A percentile compares a stretch with the other conserved stretches of the same genome.
phyloP scores from a whole-genome alignment of 2,797 vertebrate species.

The Rhynchotus rufescens region DNA sequence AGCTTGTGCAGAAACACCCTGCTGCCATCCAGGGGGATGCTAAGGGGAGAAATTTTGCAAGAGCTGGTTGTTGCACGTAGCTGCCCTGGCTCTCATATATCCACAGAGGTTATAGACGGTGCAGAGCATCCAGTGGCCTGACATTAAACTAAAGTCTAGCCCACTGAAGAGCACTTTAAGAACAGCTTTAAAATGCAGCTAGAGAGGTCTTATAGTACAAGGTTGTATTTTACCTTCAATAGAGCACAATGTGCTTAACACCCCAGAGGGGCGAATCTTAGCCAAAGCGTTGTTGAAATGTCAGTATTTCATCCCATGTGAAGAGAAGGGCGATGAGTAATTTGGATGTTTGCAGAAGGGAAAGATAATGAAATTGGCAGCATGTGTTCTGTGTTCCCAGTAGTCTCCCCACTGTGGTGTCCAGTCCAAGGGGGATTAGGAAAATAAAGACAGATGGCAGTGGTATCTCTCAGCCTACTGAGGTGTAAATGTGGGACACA shows the following conservation, averaged over 20 bases:
- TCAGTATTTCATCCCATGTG: neutral
- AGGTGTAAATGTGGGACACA: conserved; percentile 55
- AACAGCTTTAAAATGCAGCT: neutral
- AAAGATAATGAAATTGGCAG: conserved; percentile 65
- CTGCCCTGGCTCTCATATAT: neutral
- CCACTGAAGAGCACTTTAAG: neutral
- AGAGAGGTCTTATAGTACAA: neutral
- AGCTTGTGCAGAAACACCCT: neutral
- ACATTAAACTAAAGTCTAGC: neutral
- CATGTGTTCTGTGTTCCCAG: neutral
- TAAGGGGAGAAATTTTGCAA: neutral
- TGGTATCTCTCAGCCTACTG: conserved; percentile 51
- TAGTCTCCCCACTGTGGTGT: conserved; percentile 19
- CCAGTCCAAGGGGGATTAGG: conserved; percentile 57
- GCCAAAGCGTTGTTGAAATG: conserved; percentile 1
- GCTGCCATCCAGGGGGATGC: neutral
- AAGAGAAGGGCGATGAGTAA: conserved; percentile 22
- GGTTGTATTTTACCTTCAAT: neutral
- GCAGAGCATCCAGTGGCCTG: fast-evolving
- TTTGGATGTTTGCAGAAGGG: conserved; percentile 24
- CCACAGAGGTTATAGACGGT: neutral
- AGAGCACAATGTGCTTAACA: neutral
- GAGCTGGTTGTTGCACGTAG: neutral
- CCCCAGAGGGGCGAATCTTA: neutral
- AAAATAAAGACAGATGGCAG: conserved; percentile 80